Evolutionary conservation across 1,140 invertebrate genomes (phyloP).

Genomic region (Diorhabda sublineata): DNA sequence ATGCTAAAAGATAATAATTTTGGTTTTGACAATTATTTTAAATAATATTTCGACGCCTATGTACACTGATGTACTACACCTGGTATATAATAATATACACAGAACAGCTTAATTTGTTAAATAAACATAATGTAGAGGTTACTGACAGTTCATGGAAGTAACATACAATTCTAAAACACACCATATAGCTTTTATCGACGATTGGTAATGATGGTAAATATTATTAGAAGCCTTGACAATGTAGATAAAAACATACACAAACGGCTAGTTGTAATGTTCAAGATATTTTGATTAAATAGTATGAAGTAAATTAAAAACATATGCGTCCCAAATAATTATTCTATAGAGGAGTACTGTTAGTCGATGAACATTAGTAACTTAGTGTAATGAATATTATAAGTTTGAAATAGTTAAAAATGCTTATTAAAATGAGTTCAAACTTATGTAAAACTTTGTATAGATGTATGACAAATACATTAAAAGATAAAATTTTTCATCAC

Average conservation of each 20-base stretch:
- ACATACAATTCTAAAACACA: slow-evolving; percentile 5
- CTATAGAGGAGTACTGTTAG: too few species aligned
- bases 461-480: too few species aligned
- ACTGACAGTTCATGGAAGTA: slow-evolving; percentile 9
- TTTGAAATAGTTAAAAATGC: too few species aligned
- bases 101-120: slow-evolving; percentile 13
- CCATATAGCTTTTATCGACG: not conserved
- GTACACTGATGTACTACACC: not conserved
- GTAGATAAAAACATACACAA: not conserved
- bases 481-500: too few species aligned
- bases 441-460: too few species aligned
- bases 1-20: too few species aligned
- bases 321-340: too few species aligned
- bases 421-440: too few species aligned
- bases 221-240: not conserved
- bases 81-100: slow-evolving; percentile 1
- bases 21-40: too few species aligned
- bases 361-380: too few species aligned
- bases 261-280: not conserved
- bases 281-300: not conserved
- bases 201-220: slow-evolving; percentile 2
- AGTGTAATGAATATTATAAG: too few species aligned
- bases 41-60: too few species aligned
- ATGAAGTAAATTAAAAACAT: not conserved
- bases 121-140: slow-evolving; percentile 8